Percentiles rank a stretch among this genome's conserved stretches.
phyloP scores from a whole-genome alignment of 2,797 vertebrate species.

The Ctenopoma multispine region DNA sequence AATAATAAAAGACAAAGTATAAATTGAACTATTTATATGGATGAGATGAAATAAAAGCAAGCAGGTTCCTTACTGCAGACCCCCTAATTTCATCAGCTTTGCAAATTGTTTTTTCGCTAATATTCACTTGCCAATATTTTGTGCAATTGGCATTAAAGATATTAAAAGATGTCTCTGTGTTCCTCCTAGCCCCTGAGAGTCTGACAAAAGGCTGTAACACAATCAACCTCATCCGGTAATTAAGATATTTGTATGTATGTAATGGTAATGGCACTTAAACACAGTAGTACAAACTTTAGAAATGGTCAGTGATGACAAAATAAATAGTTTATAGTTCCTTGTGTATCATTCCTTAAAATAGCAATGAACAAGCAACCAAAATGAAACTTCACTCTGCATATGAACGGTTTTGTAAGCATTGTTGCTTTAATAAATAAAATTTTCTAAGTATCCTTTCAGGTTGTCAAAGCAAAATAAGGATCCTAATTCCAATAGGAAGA shows the following conservation, averaged over 20 bases:
- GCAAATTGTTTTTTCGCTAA: conserved; percentile 24
- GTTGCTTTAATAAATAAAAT: conserved; percentile 42
- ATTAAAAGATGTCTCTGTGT: conserved; percentile 60
- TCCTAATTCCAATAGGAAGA: conserved; percentile 27
- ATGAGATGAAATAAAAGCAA: conserved; percentile 41
- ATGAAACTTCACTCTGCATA: conserved; percentile 27
- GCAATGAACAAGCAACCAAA: conserved; percentile 48
- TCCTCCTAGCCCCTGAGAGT: conserved; percentile 69
- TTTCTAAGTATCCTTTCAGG: conserved; percentile 39
- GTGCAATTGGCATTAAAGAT: conserved; percentile 48
- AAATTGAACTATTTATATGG: conserved; percentile 42
- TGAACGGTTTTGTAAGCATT: conserved; percentile 31
- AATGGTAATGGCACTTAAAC: conserved; percentile 69
- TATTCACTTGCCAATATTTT: conserved; percentile 37
- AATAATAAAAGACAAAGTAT: conserved; percentile 37
- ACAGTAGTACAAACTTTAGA: conserved; percentile 48
- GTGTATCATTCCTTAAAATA: conserved; percentile 32
- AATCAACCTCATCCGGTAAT: conserved; percentile 34
- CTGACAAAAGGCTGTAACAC: conserved; percentile 47
- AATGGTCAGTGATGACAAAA: conserved; percentile 40
- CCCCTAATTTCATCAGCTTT: conserved; percentile 25
- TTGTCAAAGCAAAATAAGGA: conserved; percentile 35
- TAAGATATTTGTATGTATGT: conserved; percentile 39
- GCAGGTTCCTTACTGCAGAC: conserved; percentile 19
- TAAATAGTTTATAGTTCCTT: conserved; percentile 16